These are phyloP conservation scores for Lasiurus borealis DNA, from an alignment of 2,113 vertebrate species.

Conservation along the genomic window DNA sequence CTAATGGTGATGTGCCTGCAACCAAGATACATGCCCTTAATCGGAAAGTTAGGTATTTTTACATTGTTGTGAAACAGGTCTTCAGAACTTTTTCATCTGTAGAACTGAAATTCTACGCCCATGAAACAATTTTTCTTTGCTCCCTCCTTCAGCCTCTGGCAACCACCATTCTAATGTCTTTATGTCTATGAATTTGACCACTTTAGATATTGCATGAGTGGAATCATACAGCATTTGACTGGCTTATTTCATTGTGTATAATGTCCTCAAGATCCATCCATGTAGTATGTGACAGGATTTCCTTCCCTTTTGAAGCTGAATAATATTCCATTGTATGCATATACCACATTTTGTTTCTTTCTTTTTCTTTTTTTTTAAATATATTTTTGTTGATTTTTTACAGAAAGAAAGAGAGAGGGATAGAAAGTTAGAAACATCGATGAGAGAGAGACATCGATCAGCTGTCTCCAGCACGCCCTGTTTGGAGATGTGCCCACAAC, in stretches of 20 bases:
- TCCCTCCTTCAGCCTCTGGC: too few relatives aligned
- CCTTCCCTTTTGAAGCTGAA: neutral
- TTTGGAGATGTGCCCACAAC: too few relatives aligned
- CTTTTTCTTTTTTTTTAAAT: too few relatives aligned
- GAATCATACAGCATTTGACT: neutral
- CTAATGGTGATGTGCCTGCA: too few relatives aligned
- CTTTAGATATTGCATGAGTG: neutral
- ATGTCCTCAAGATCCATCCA: neutral
- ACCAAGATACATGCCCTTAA: too few relatives aligned
- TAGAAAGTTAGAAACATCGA: too few relatives aligned
- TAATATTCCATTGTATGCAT: neutral
- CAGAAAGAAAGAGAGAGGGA: too few relatives aligned
- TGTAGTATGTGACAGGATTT: neutral
- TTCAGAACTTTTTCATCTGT: neutral
- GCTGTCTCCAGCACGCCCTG: too few relatives aligned
- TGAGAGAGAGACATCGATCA: too few relatives aligned
- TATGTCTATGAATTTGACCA: neutral
- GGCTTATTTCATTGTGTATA: neutral
- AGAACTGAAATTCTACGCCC: neutral
- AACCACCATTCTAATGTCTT: neutral
- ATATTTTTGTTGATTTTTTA: too few relatives aligned
- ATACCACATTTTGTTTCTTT: too few relatives aligned
- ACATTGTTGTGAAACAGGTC: neutral
- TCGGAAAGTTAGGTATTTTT: neutral
- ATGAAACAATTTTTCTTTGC: neutral